Evolutionary conservation across 2,888 invertebrate genomes (phyloP).

Genomic region (Boloria selene): DNA sequence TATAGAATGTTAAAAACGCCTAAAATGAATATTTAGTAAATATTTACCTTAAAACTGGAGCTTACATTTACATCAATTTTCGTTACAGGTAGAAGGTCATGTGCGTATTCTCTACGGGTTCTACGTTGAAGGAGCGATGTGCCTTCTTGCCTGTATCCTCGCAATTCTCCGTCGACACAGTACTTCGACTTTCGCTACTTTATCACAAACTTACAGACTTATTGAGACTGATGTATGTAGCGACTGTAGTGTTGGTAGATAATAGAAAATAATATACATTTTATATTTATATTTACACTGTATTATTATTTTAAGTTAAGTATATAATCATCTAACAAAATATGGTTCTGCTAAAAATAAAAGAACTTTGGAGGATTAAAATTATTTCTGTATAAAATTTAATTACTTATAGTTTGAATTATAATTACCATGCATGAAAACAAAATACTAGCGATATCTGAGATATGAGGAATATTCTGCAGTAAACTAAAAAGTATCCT

Average conservation of each 20-base stretch:
- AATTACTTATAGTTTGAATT: too few species aligned
- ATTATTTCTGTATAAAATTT: too few species aligned
- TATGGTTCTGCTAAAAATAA: too few species aligned
- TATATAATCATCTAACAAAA: neutral
- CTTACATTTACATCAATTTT: neutral
- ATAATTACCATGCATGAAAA: too few species aligned
- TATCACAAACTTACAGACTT: slow-evolving; percentile 57
- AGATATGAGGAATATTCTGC: too few species aligned
- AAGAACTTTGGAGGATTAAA: too few species aligned
- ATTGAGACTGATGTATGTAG: slow-evolving; percentile 44
- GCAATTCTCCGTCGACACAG: slow-evolving; percentile 82
- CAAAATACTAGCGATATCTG: too few species aligned
- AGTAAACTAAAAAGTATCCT: too few species aligned
- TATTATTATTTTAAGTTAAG: too few species aligned
- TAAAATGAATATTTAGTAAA: too few species aligned
- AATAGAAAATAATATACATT: neutral
- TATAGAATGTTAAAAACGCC: too few species aligned
- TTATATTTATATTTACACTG: neutral
- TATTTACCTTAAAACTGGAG: neutral
- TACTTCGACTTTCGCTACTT: slow-evolving; percentile 42
- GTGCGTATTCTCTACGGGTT: slow-evolving; percentile 84
- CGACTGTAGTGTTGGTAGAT: slow-evolving; percentile 22
- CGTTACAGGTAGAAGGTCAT: slow-evolving; percentile 74
- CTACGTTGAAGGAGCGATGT: slow-evolving; percentile 86
- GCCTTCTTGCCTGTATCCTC: slow-evolving; percentile 82